These are phyloP conservation scores for Bos taurus DNA, from an alignment of 2,113 vertebrate species.

Conservation along the genomic window DNA sequence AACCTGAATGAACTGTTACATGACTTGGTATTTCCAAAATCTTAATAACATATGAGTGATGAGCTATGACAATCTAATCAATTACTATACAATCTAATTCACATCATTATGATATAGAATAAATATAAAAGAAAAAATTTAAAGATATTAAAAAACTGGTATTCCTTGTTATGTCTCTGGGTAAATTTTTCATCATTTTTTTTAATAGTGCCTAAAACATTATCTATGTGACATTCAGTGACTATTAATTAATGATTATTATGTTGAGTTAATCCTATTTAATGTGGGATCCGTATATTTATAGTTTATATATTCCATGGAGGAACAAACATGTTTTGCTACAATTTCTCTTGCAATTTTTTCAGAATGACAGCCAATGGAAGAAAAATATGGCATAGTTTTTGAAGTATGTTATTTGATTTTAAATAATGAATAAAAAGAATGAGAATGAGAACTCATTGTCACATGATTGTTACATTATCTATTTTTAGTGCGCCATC, in stretches of 20 bases:
- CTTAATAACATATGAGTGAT: not conserved
- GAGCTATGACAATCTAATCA: slow-evolving; percentile 34
- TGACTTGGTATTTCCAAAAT: not conserved
- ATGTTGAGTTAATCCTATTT: slow-evolving; percentile 34
- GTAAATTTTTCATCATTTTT: slow-evolving; percentile 25
- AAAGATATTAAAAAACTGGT: not conserved
- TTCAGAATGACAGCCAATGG: slow-evolving; percentile 4
- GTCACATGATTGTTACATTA: not conserved
- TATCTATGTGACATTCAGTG: slow-evolving; percentile 20
- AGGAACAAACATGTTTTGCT: slow-evolving; percentile 47
- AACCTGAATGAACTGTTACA: not conserved
- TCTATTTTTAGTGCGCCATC: not conserved
- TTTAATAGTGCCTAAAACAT: slow-evolving; percentile 46
- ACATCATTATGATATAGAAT: not conserved
- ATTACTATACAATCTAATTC: not conserved
- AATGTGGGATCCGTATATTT: not conserved
- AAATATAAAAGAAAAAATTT: not conserved
- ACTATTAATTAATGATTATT: not conserved
- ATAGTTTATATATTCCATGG: not conserved
- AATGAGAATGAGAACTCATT: slow-evolving; percentile 22
- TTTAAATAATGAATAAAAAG: slow-evolving; percentile 54
- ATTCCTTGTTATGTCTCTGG: slow-evolving; percentile 17
- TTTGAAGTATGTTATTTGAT: slow-evolving; percentile 32
- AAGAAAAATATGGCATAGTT: slow-evolving; percentile 16
- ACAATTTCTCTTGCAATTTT: not conserved